Base-by-base conservation (phyloP, 2,113 vertebrate genomes). In the Seriola rivoliana region DNA sequence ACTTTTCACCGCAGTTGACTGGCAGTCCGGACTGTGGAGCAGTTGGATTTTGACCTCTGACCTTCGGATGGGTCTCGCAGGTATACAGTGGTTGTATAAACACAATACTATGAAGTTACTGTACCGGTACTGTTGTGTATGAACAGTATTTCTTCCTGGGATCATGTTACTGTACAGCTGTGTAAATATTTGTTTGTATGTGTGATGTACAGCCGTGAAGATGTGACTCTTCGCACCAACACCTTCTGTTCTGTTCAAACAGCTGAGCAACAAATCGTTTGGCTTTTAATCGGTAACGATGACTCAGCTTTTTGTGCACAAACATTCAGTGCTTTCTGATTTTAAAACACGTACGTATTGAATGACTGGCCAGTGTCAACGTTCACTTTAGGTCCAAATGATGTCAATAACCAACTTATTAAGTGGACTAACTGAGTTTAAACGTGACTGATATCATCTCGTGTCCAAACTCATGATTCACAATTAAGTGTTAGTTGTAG, bases 101-200 rank as follows among this genome's bases (percentile, higher is more conserved):
- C 63, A 38, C 57, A 36, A 70, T 50, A 14, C 55, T 57, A 29
- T 57, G 25, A 87, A 42, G 87, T 75, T 75, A 80, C 72, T 80
- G 72, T 73, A 68, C n/a, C 4, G n/a, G 85, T 76, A 29, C 82
- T 85, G 72, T 84, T 78, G 78, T 80, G 46, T 79, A 50, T 78
- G 54, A 72, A 64, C 80, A 68, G 77, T 78, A 75, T 62, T 54
- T 74, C 57, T 72, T 84, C 74, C 80, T 76, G 71, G 77, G 71
- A 83, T 85, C 79, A 68, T 54, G 78, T 92, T 77, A 89, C 82
- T 85, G 77, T 85, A 83, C 34, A 71, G 23, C 21, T 42, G 46
- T 72, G 21, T 48, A 60, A 52, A 9, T 42, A 13, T 57, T 14
- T 3, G 8, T 66, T 44, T 55, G 40, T 59, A 6, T 65, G 38